Percentiles rank a stretch among this genome's conserved stretches.
Evolutionary conservation across 2,797 vertebrate species (phyloP).

Genomic region (Nannoperca obscura): DNA sequence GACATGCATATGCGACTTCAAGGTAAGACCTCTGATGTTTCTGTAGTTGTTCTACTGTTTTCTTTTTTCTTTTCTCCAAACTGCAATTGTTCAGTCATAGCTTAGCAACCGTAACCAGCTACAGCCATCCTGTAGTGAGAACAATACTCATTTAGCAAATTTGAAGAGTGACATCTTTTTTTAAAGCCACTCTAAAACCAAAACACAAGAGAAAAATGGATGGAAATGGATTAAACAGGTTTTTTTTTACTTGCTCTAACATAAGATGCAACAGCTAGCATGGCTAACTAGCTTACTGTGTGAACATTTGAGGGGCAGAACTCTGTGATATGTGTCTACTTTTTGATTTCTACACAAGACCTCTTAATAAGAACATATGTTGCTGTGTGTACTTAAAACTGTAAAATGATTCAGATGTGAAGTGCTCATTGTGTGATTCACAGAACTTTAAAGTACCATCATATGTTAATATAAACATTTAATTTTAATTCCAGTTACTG

Average conservation of each 20-base stretch:
- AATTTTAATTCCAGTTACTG: not conserved
- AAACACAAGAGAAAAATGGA: not conserved
- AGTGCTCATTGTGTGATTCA: not conserved
- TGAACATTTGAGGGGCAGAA: not conserved
- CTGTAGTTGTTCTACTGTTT: not conserved
- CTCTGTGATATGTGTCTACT: not conserved
- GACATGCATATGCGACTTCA: slow-evolving; percentile 99
- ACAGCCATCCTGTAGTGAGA: not conserved
- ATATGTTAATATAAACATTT: slow-evolving; percentile 1
- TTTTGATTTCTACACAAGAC: not conserved
- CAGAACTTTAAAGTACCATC: not conserved
- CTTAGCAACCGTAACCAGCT: not conserved
- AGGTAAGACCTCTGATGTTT: slow-evolving; percentile 88
- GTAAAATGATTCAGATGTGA: slow-evolving; percentile 1
- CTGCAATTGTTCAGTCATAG: not conserved
- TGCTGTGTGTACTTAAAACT: not conserved
- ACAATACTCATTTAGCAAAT: not conserved
- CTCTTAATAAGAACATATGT: not conserved
- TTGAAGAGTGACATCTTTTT: not conserved
- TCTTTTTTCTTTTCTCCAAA: not conserved
- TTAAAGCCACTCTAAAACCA: not conserved
- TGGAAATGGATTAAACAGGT: too few species aligned
- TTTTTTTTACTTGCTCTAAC: too few species aligned
- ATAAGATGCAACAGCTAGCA: too few species aligned
- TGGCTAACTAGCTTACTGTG: too few species aligned